Percentiles rank a stretch among this genome's conserved stretches.
Evolutionary conservation across 2,113 vertebrate genomes (phyloP).

Genomic region (Lepus europaeus): DNA sequence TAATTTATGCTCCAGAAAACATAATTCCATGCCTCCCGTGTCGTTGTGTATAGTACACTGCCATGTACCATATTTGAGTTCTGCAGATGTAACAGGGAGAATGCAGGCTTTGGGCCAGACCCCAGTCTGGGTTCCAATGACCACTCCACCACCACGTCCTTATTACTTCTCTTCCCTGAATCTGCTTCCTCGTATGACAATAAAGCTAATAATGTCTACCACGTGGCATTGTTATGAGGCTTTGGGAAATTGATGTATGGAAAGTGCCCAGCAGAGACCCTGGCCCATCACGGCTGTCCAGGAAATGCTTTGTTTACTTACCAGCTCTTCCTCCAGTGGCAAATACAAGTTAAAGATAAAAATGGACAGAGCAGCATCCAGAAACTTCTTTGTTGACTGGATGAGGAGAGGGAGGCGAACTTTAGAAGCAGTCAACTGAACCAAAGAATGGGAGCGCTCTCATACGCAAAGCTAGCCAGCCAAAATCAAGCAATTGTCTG

Average conservation of each 20-base stretch:
- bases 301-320: background rate
- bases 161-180: background rate
- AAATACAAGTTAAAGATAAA: background rate
- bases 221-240: background rate
- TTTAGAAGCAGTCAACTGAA: conserved; percentile 3
- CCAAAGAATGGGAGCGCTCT: background rate
- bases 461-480: background rate
- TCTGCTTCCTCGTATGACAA: background rate
- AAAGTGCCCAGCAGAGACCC: conserved; percentile 11
- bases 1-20: background rate
- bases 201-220: background rate
- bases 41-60: background rate
- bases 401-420: background rate
- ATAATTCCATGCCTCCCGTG: background rate
- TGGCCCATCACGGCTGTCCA: background rate
- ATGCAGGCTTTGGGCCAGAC: background rate
- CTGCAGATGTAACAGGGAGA: background rate
- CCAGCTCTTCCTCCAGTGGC: background rate
- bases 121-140: background rate
- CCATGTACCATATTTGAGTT: background rate
- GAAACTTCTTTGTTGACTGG: background rate
- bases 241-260: background rate
- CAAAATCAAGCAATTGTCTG: background rate
- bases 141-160: background rate
- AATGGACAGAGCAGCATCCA: background rate